phyloP scores from a whole-genome alignment of 1,140 invertebrate genomes.

The Lucilia sericata region DNA sequence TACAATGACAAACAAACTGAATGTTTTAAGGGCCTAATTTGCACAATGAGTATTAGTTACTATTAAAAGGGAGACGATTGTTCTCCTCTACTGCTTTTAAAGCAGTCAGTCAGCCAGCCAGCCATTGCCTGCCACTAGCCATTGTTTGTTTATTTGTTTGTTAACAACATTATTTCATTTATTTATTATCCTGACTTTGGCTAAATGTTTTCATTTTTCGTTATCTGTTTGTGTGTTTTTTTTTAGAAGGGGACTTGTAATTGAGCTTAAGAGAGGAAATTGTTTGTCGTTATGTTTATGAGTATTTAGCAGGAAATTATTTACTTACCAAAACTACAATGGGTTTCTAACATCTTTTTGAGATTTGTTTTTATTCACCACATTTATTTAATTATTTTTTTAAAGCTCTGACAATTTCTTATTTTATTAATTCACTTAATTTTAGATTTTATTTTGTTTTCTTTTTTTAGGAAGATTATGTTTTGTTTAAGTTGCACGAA shows the following conservation, averaged over 20 bases:
- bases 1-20: background rate
- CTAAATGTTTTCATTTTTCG: background rate
- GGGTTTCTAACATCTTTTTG: background rate
- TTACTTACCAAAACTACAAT: conserved; percentile 28
- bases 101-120: background rate
- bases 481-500: background rate
- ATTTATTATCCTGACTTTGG: background rate
- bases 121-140: background rate
- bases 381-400: conserved; percentile 11
- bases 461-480: background rate
- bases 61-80: background rate
- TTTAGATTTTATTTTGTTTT: background rate
- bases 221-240: background rate
- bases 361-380: background rate
- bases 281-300: background rate
- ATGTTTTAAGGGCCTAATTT: conserved; percentile 26
- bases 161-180: conserved; percentile 1
- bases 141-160: background rate
- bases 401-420: background rate
- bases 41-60: background rate
- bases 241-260: background rate
- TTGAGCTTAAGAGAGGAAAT: background rate
- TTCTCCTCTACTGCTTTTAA: background rate
- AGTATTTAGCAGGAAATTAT: background rate
- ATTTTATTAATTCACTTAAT: background rate